phyloP scores from a whole-genome alignment of 92 coral and sea anemone genomes.

The Phymanthus crucifer region DNA sequence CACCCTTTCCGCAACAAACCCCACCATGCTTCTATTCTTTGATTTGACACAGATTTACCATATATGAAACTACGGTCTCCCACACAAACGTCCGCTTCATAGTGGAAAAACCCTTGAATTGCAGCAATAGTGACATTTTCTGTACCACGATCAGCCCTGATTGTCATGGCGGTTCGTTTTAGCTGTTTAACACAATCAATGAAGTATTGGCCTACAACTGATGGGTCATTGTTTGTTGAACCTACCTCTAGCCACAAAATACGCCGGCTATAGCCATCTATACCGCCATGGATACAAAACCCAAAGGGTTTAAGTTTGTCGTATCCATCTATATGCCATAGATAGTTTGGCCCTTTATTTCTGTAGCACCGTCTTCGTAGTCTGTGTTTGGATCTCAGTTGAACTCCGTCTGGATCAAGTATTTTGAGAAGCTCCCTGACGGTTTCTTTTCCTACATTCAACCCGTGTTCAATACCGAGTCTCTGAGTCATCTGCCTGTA shows the following conservation, averaged over 20 bases:
- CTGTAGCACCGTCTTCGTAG: slow-evolving; percentile 16
- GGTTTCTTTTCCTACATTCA: slow-evolving; percentile 7
- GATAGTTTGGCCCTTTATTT: slow-evolving; percentile 17
- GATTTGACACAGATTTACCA: slow-evolving; percentile 22
- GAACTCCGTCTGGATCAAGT: slow-evolving; percentile 29
- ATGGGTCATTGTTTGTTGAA: slow-evolving; percentile 4
- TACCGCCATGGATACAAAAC: slow-evolving; percentile 14
- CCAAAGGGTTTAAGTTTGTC: neutral
- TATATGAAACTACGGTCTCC: neutral
- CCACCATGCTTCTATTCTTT: slow-evolving; percentile 28
- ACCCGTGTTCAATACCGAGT: neutral
- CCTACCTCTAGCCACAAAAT: slow-evolving; percentile 20
- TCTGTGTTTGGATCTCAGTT: slow-evolving; percentile 1
- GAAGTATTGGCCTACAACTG: slow-evolving; percentile 1
- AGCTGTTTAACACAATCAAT: neutral
- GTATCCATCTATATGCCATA: slow-evolving; percentile 14
- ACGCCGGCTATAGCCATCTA: slow-evolving; percentile 15
- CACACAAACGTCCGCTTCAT: neutral
- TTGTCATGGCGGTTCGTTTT: neutral
- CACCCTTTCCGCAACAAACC: slow-evolving; percentile 5
- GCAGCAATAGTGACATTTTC: slow-evolving; percentile 7
- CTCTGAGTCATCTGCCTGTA: slow-evolving; percentile 35
- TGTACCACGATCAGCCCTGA: slow-evolving; percentile 7
- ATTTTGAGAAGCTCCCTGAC: slow-evolving; percentile 13
- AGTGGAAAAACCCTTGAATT: slow-evolving; percentile 4